These are phyloP conservation scores for Serrognathus titanus DNA, from an alignment of 2,888 invertebrate species.

Conservation along the genomic window DNA sequence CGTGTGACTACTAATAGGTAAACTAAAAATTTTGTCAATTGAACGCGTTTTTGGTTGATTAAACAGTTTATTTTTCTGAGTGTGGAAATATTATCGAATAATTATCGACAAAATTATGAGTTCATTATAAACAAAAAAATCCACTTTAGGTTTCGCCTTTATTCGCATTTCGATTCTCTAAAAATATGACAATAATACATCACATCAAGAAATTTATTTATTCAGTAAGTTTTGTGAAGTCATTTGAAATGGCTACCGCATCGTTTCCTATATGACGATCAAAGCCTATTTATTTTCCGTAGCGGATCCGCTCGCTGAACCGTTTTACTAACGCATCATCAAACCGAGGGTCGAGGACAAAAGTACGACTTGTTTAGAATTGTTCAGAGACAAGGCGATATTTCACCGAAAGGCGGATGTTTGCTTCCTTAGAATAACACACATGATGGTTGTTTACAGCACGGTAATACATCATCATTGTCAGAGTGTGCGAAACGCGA, in stretches of 20 bases:
- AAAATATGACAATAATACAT: slow-evolving; percentile 35
- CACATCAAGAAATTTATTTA: slow-evolving; percentile 39
- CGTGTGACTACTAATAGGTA: too few relatives aligned
- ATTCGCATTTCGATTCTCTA: too few relatives aligned
- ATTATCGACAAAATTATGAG: too few relatives aligned
- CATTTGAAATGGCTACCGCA: slow-evolving; percentile 22
- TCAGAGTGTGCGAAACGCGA: slow-evolving; percentile 24
- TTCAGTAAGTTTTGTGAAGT: slow-evolving; percentile 36
- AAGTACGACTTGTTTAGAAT: slow-evolving; percentile 48
- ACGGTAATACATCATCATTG: slow-evolving; percentile 43
- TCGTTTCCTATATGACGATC: slow-evolving; percentile 31
- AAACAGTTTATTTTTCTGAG: too few relatives aligned
- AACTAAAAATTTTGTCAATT: too few relatives aligned
- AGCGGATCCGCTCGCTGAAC: slow-evolving; percentile 40
- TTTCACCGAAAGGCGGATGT: slow-evolving; percentile 49
- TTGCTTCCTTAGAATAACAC: slow-evolving; percentile 50
- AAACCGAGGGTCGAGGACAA: slow-evolving; percentile 44
- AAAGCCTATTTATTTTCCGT: slow-evolving; percentile 47
- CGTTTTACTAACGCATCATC: slow-evolving; percentile 48
- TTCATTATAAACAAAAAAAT: too few relatives aligned
- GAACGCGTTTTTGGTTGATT: too few relatives aligned
- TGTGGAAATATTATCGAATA: too few relatives aligned
- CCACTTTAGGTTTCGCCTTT: too few relatives aligned
- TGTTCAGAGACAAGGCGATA: slow-evolving; percentile 48
- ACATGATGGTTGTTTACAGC: slow-evolving; percentile 44